Percentiles rank a stretch among this genome's conserved stretches.
phyloP scores from a whole-genome alignment of 2,888 invertebrate genomes.

The Hirtodrosophila histrioides region DNA sequence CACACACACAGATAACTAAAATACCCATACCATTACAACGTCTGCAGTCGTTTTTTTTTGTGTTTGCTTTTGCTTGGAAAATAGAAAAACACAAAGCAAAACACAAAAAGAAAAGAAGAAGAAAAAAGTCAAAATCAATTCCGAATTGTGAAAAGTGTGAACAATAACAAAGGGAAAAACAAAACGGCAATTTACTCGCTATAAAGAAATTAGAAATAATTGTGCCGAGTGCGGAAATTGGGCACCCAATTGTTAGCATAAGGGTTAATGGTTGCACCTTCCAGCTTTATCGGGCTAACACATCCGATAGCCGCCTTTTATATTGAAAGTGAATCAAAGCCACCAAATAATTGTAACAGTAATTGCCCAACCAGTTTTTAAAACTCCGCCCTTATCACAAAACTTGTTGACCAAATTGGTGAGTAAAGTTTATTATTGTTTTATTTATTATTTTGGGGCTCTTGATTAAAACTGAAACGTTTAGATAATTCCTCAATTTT shows the following conservation, averaged over 20 bases:
- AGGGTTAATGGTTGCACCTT: conserved; percentile 25
- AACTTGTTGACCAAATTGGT: conserved; percentile 43
- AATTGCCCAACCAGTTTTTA: conserved; percentile 41
- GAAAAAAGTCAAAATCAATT: conserved; percentile 32
- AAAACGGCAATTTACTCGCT: conserved; percentile 31
- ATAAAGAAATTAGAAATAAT: conserved; percentile 32
- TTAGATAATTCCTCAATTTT: no score
- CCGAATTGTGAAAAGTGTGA: conserved; percentile 46
- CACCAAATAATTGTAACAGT: conserved; percentile 42
- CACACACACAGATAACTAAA: conserved; percentile 20
- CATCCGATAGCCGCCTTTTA: conserved; percentile 36
- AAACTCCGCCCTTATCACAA: conserved; percentile 38
- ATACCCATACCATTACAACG: conserved; percentile 11
- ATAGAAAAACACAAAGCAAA: conserved; percentile 45
- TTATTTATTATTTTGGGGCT: conserved; percentile 1
- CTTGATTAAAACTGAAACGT: conserved; percentile 8
- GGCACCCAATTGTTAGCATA: conserved; percentile 23
- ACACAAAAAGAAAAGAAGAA: conserved; percentile 10
- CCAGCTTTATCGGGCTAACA: conserved; percentile 36
- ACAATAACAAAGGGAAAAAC: conserved; percentile 35
- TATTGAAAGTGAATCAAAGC: conserved; percentile 54
- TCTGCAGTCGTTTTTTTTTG: conserved; percentile 40
- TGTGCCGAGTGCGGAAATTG: conserved; percentile 32
- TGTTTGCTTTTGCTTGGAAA: conserved; percentile 54
- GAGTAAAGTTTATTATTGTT: conserved; percentile 31